phyloP scores from a whole-genome alignment of 2,888 invertebrate species.

The Aporophyla nigra region DNA sequence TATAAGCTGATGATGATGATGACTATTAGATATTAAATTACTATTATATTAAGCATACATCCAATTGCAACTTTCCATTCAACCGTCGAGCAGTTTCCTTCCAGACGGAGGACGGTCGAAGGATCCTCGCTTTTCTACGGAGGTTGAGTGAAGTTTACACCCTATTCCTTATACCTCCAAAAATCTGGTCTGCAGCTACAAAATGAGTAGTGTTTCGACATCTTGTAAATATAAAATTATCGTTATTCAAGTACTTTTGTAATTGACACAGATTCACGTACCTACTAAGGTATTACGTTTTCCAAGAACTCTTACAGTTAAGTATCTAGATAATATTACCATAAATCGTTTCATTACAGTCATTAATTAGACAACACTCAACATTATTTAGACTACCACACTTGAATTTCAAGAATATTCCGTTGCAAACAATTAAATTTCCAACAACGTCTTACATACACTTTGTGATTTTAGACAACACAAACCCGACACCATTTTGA shows the following conservation, averaged over 20 bases:
- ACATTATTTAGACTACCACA: neutral
- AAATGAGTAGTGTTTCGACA: too few species aligned
- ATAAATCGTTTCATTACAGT: neutral
- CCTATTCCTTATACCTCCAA: too few species aligned
- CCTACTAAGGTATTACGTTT: neutral
- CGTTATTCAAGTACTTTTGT: neutral
- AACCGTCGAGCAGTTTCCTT: too few species aligned
- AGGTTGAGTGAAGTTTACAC: too few species aligned
- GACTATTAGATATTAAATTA: too few species aligned
- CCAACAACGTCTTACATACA: neutral
- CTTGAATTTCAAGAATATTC: constrained; percentile 35
- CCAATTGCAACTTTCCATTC: too few species aligned
- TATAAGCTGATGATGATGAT: too few species aligned
- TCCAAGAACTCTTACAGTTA: neutral
- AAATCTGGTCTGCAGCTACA: too few species aligned
- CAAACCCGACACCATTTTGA: constrained; percentile 15
- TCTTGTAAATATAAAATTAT: too few species aligned
- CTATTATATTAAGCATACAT: too few species aligned
- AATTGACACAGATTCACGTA: neutral
- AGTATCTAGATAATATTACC: neutral
- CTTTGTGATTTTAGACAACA: neutral
- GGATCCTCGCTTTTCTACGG: too few species aligned
- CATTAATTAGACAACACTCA: constrained; percentile 14
- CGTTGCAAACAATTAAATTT: constrained; percentile 19
- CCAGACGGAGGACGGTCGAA: too few species aligned